Base-by-base conservation (phyloP, 2,797 vertebrate genomes). In the Crocidura indochinensis region DNA sequence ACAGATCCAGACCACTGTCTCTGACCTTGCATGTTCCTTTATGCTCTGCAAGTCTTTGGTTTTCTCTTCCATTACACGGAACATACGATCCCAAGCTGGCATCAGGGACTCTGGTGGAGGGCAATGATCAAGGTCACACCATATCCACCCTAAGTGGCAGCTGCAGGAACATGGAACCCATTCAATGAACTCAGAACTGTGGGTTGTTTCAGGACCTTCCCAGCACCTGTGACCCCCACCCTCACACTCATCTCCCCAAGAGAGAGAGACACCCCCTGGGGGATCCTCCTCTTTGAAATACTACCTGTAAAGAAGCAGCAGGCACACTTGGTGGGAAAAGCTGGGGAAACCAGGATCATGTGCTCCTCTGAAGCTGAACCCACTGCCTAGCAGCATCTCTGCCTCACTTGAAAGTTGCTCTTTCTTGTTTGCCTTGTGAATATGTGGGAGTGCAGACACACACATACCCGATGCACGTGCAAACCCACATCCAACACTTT, bases 41-140 rank as follows among this genome's bases (percentile, higher is more conserved):
- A 19, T 2, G 49, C 6, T 51, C 38, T 76, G 75, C 47, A 71
- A 69, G 51, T 38, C 68, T 94, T 38, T 31, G 1, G 14, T 65
- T 81, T 92, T 91, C 79, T 75, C 81, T 64, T 92, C 80, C 73
- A 14, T 65, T 60, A 91, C 89, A 74, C 84, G 62, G 86, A 67
- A 90, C 47, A 64, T 8, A 68, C 26, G 53, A 46, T 38, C 79
- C 60, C 27, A 62, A 27, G 71, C 68, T 90, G 56, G 56, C 75
- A 88, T 73, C 84, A 20, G 12, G 17, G 19, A 60, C 56, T 11
- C 53, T 81, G 74, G 80, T 2, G 19, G 46, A 56, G 29, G 6
- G 22, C 49, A 49, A 47, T 11, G 74, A 62, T 20, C 77, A 80
- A 73, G 31, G 29, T 8, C n/a, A 22, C 53, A 56, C 53, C 11